Conservation (phyloP, 2,888 invertebrate species). For the Shargacucullia verbasci region DNA sequence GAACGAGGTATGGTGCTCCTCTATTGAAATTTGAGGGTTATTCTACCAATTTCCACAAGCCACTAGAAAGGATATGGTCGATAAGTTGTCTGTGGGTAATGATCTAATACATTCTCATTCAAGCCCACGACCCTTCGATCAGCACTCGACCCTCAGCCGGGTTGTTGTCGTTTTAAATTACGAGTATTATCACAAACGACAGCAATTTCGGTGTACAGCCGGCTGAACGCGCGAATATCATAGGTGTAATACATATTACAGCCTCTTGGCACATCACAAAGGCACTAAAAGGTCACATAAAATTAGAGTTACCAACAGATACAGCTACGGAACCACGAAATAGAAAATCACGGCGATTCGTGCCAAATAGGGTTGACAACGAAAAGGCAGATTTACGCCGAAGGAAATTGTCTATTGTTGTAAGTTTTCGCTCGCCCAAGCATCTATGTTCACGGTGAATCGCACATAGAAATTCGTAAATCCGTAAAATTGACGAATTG, state of each 20-base stretch:
- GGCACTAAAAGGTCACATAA: slow-evolving; percentile 32
- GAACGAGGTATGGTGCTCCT: too few relatives aligned
- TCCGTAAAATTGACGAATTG: slow-evolving; percentile 73
- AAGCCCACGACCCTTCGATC: slow-evolving; percentile 46
- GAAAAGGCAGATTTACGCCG: slow-evolving; percentile 58
- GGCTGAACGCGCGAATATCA: slow-evolving; percentile 33
- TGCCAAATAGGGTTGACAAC: slow-evolving; percentile 51
- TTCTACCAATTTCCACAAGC: slow-evolving; percentile 42
- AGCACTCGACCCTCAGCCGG: slow-evolving; percentile 38
- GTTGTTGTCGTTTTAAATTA: slow-evolving; percentile 53
- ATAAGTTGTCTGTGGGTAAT: slow-evolving; percentile 48
- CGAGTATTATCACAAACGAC: slow-evolving; percentile 50
- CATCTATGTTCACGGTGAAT: slow-evolving; percentile 67
- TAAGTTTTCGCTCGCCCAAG: slow-evolving; percentile 68
- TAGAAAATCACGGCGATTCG: slow-evolving; percentile 41
- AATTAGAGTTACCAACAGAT: slow-evolving; percentile 39
- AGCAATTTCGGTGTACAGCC: slow-evolving; percentile 41
- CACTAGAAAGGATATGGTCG: slow-evolving; percentile 33
- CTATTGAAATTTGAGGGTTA: background rate
- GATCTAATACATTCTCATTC: slow-evolving; percentile 45
- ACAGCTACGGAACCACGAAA: slow-evolving; percentile 26
- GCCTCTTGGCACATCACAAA: slow-evolving; percentile 29
- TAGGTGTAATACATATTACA: slow-evolving; percentile 42
- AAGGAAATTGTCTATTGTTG: slow-evolving; percentile 69
- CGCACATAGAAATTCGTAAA: slow-evolving; percentile 74